Conservation (phyloP, 2,888 invertebrate species). For the Sinodicranocentrus sp. region DNA sequence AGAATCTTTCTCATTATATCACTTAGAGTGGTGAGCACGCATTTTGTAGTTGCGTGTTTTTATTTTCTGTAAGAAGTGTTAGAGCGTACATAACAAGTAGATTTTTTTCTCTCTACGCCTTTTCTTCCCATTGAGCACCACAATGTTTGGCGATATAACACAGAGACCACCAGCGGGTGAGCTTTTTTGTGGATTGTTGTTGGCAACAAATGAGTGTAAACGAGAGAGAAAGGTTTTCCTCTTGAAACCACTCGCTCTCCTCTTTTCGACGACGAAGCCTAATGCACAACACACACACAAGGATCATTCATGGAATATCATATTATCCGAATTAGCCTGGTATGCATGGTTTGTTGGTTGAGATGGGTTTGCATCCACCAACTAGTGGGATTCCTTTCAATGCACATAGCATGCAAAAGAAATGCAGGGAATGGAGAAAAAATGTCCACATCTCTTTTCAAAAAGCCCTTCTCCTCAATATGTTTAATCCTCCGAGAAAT, state of each 20-base stretch:
- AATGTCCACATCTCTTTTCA: slow-evolving; percentile 14
- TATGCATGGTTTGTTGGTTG: no score
- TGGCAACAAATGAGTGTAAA: slow-evolving; percentile 43
- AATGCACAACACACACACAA: no score
- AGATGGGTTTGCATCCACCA: no score
- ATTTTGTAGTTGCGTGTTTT: no score
- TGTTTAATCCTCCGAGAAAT: slow-evolving; percentile 76
- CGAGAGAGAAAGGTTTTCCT: slow-evolving; percentile 27
- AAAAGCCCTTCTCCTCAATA: slow-evolving; percentile 64
- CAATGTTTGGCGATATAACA: slow-evolving; percentile 43
- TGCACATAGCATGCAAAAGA: no score
- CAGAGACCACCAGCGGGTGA: slow-evolving; percentile 74
- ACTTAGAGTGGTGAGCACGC: no score
- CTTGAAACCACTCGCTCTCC: no score
- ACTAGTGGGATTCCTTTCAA: no score
- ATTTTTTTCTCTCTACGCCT: neutral
- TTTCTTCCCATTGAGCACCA: neutral
- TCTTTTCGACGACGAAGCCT: no score
- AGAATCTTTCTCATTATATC: no score
- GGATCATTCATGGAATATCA: slow-evolving; percentile 45
- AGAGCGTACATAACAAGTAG: slow-evolving; percentile 31
- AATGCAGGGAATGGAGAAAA: no score
- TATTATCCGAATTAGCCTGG: no score
- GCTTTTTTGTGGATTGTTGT: slow-evolving; percentile 46
- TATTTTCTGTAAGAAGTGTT: slow-evolving; percentile 35